Evolutionary conservation across 1,140 invertebrate species (phyloP).

Genomic region (Linepithema humile): DNA sequence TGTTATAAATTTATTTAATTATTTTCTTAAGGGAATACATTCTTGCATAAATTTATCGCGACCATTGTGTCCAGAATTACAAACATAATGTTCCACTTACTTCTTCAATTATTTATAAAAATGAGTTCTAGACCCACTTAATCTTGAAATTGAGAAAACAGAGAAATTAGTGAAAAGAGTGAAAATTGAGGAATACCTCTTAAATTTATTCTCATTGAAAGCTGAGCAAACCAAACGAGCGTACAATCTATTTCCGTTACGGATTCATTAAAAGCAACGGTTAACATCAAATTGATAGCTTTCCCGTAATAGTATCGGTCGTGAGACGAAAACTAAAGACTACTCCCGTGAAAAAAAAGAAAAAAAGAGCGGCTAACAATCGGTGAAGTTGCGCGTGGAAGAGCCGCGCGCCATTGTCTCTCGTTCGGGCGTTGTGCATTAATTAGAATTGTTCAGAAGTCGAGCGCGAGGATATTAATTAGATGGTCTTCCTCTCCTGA

Average conservation of each 20-base stretch:
- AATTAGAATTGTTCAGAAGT: slow-evolving; percentile 44
- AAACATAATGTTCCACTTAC: no score
- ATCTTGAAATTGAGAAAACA: no score
- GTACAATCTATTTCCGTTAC: neutral
- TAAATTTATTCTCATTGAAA: no score
- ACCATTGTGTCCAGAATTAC: no score
- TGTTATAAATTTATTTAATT: no score
- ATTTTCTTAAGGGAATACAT: no score
- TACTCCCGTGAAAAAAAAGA: neutral
- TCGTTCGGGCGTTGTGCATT: slow-evolving; percentile 11
- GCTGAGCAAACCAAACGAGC: no score
- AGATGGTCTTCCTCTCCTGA: slow-evolving; percentile 22
- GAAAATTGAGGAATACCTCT: no score
- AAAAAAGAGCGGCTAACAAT: slow-evolving; percentile 17
- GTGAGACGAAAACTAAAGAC: neutral
- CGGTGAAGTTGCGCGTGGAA: neutral
- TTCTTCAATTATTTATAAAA: no score
- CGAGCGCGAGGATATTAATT: slow-evolving; percentile 33
- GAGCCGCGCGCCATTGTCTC: slow-evolving; percentile 28
- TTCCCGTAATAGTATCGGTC: neutral
- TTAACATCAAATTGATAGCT: slow-evolving; percentile 4
- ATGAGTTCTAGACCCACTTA: no score
- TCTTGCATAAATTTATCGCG: no score
- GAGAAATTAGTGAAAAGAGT: no score
- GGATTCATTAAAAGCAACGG: neutral